Conservation (phyloP, 2,888 invertebrate species). For the Amphipyra tragopoginis region DNA sequence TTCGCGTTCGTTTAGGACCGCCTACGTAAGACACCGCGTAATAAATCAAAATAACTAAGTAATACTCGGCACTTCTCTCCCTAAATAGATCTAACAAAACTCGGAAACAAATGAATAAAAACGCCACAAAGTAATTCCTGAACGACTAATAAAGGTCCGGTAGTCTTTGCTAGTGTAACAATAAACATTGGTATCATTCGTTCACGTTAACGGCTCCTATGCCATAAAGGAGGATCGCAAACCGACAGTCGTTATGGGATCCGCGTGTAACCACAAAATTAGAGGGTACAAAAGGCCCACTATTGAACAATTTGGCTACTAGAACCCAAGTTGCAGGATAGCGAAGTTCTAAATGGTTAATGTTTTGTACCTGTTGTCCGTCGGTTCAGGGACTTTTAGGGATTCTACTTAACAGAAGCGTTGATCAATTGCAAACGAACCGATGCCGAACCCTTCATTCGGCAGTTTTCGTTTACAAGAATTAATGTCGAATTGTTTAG, state of each 20-base stretch:
- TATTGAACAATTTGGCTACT: not conserved
- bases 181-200: slow-evolving; percentile 37
- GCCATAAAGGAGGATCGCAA: slow-evolving; percentile 20
- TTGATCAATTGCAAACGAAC: too few relatives aligned
- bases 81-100: not conserved
- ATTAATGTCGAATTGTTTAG: too few relatives aligned
- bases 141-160: slow-evolving; percentile 15
- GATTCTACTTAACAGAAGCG: too few relatives aligned
- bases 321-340: not conserved
- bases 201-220: slow-evolving; percentile 26
- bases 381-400: too few relatives aligned
- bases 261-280: slow-evolving; percentile 1
- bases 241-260: slow-evolving; percentile 17
- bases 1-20: too few relatives aligned
- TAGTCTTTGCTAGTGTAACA: slow-evolving; percentile 28
- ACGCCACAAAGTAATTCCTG: slow-evolving; percentile 16
- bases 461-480: too few relatives aligned
- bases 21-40: too few relatives aligned
- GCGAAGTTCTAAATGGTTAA: too few relatives aligned
- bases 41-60: too few relatives aligned
- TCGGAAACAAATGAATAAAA: slow-evolving; percentile 28
- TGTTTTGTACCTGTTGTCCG: too few relatives aligned
- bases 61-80: too few relatives aligned
- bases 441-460: too few relatives aligned
- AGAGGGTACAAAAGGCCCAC: slow-evolving; percentile 7